These are phyloP conservation scores for Linepithema humile DNA, from an alignment of 1,140 invertebrate genomes.

Conservation along the genomic window DNA sequence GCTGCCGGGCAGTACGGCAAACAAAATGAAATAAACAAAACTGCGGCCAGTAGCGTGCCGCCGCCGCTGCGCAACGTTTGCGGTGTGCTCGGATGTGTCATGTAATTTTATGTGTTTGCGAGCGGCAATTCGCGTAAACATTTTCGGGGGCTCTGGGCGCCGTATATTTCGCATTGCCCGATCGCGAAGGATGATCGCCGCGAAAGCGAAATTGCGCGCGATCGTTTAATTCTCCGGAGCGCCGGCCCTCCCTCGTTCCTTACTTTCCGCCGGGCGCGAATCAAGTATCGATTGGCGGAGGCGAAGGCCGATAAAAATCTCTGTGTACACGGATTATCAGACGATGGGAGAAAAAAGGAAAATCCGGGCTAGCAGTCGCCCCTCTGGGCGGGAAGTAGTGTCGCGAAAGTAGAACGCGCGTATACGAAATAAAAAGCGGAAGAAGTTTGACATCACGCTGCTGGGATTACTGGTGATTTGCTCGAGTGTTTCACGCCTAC, in stretches of 20 bases:
- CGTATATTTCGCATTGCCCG: constrained; percentile 22
- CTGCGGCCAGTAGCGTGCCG: constrained; percentile 5
- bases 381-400: neutral
- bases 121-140: constrained; percentile 70
- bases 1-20: constrained; percentile 51
- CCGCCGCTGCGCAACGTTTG: constrained; percentile 54
- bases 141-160: constrained; percentile 48
- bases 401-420: constrained; percentile 21
- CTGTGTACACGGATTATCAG: constrained; percentile 32
- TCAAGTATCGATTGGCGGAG: constrained; percentile 40
- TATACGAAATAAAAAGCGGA: constrained; percentile 23
- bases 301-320: constrained; percentile 18
- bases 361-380: constrained; percentile 4
- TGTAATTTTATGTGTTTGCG: constrained; percentile 73
- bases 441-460: constrained; percentile 58
- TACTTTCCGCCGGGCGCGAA: neutral
- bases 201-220: constrained; percentile 19
- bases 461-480: constrained; percentile 52
- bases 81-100: constrained; percentile 62
- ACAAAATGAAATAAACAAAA: constrained; percentile 75
- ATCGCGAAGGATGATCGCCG: neutral
- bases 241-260: neutral
- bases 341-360: constrained; percentile 8
- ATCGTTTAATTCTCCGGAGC: neutral
- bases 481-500: constrained; percentile 56